Base-by-base conservation (phyloP, 30 jellyfish, hydroid and myxozoan genomes). In the Mastigias papua region DNA sequence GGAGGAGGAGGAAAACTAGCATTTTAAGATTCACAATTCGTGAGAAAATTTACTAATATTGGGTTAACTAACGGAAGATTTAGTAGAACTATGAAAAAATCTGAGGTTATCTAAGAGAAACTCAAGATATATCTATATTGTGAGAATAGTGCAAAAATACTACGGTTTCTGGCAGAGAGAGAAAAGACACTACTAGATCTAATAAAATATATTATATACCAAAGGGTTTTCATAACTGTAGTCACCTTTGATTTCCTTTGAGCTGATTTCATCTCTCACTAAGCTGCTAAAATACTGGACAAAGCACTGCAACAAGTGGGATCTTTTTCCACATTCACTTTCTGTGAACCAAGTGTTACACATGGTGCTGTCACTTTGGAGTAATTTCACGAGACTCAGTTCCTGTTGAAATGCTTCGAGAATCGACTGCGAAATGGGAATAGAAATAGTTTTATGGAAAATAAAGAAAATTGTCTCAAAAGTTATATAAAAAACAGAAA, bases 371-470 rank as follows among this genome's bases (percentile, higher is more conserved):
- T 34, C 48, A 30, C n/a, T 27, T 42, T 72, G 69, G 25, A 34
- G 68, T 21, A 23, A 20, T 34, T 72, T 72, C 6, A 34, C 34
- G 37, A 72, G 63, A 35, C 83, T 33, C 63, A 72, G 83, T 51
- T 72, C 83, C 35, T 72, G 83, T 34, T 34, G 68, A 30, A 72
- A 72, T n/a, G 83, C 83, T 27, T 34, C 83, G 25, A 72, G 83
- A 6, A 72, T 72, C 48, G 83, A 72, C 83, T 72, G 34, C 15
- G 23, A 72, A 72, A 33, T 6, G 25, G 13, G 2, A 33, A 34
- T 28, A 69, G 21, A 17, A 27, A 28, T 27, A 31, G 4, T 60
- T 22, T 60, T 17, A 60, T 60, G 7, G 33, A 5, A 60, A 21
- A 27, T 17, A 27, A 60, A 20, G 72, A n/a, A n/a, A n/a, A n/a